Evolutionary conservation across 2,113 vertebrate species (phyloP).

Genomic region (Acrocephalus arundinaceus): DNA sequence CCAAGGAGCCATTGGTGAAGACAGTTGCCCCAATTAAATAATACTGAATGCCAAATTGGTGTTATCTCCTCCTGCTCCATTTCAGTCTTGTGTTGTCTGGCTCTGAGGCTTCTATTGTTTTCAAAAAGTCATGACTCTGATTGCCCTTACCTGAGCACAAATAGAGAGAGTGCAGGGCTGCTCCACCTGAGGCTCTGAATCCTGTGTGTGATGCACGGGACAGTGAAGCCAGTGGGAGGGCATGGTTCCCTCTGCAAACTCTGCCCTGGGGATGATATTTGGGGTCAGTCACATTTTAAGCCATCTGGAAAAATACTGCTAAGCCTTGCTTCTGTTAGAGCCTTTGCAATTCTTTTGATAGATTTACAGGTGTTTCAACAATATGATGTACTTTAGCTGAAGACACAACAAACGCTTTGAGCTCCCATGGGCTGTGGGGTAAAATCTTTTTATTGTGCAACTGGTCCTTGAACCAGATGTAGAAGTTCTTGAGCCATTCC

Average conservation of each 20-base stretch:
- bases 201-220: too few relatives aligned
- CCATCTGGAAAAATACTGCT: background rate
- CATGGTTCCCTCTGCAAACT: background rate
- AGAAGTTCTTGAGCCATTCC: background rate
- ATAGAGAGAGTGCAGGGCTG: background rate
- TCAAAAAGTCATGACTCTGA: background rate
- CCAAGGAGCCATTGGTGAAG: background rate
- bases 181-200: background rate
- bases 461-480: background rate
- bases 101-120: background rate
- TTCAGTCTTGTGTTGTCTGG: background rate
- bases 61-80: background rate
- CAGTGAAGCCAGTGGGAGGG: background rate
- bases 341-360: background rate
- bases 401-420: background rate
- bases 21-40: background rate
- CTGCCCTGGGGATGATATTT: background rate
- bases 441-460: background rate
- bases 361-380: background rate
- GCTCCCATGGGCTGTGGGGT: too few relatives aligned
- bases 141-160: background rate
- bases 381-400: background rate
- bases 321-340: background rate
- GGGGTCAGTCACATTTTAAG: background rate
- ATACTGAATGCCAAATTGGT: background rate